Base-by-base conservation (phyloP, 2,888 invertebrate species). In the Sepioteuthis lessoniana region DNA sequence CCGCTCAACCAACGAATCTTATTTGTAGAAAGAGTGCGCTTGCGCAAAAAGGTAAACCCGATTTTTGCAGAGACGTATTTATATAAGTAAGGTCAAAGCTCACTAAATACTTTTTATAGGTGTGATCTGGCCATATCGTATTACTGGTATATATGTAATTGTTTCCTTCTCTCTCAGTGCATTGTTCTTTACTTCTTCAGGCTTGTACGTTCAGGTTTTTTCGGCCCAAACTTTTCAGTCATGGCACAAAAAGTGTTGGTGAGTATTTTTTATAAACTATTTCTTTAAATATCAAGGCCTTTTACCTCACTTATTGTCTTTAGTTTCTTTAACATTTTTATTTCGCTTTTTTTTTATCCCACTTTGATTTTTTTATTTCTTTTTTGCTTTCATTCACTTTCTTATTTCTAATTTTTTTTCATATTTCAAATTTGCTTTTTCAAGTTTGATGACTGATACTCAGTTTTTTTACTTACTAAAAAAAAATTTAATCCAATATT, bases 161-260 rank as follows among this genome's bases (percentile, higher is more conserved):
- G 76, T 76, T 76, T 35, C 76, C 19, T 76, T 19, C 76, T 2
- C n/a, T 76, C n/a, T n/a, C 19, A n/a, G 76, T 76, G 76, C 76
- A 76, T 76, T 76, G 76, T 76, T 76, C 76, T 76, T 76, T n/a
- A 76, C 76, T 76, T 76, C 76, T 76, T 76, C 76, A 76, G 76
- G 76, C 76, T 76, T 76, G 76, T 76, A 76, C 76, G 76, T 76
- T 76, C 76, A 76, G n/a, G n/a, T 76, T 76, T 76, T 76, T 76
- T n/a, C 76, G 76, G 76, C 76, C 76, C 16, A 76, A 35, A 76
- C 76, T n/a, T 35, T 76, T 35, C 13, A 76, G n/a, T n/a, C 76
- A 76, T 76, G 76, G n/a, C 76, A 35, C 76, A 25, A n/a, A 76
- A 76, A 76, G 0, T 76, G 0, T 76, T 76, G 76, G 76, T 76